These are phyloP conservation scores for Syngnathus acus DNA, from an alignment of 2,797 vertebrate species.

Conservation along the genomic window DNA sequence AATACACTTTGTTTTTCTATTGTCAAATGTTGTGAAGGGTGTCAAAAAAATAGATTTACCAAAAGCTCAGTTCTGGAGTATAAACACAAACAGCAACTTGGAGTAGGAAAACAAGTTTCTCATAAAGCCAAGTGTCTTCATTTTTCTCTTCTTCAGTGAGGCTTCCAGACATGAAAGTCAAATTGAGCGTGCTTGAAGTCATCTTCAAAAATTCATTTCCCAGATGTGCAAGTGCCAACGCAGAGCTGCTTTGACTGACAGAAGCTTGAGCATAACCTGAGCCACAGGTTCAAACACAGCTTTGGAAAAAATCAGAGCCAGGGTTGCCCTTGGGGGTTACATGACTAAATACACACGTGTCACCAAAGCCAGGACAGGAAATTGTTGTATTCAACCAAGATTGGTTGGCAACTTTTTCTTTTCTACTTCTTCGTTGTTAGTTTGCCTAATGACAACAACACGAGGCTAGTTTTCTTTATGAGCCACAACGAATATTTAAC, in stretches of 20 bases:
- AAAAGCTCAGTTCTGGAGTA: not conserved
- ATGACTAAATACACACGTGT: conserved; percentile 1
- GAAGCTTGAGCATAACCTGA: conserved; percentile 2
- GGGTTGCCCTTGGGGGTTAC: not conserved
- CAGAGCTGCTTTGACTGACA: conserved; percentile 6
- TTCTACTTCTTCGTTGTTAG: too few species aligned
- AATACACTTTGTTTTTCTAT: not conserved
- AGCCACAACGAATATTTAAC: too few species aligned
- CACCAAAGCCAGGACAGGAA: not conserved
- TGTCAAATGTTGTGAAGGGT: not conserved
- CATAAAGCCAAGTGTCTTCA: not conserved
- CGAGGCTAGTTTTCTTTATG: too few species aligned
- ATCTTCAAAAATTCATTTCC: conserved; percentile 4
- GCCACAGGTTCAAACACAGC: not conserved
- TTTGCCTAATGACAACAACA: too few species aligned
- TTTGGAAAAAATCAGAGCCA: not conserved
- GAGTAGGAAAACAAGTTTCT: not conserved
- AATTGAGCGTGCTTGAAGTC: not conserved
- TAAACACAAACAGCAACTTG: not conserved
- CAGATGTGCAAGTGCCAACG: conserved; percentile 3
- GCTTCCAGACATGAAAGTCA: not conserved
- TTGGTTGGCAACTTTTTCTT: not conserved
- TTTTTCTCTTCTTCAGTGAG: not conserved
- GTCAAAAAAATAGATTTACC: not conserved
- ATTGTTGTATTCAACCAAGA: not conserved